A percentile compares a stretch with the other conserved stretches of the same genome.
These are phyloP conservation scores for Alosa sapidissima DNA, from an alignment of 2,797 vertebrate genomes.

Conservation along the genomic window DNA sequence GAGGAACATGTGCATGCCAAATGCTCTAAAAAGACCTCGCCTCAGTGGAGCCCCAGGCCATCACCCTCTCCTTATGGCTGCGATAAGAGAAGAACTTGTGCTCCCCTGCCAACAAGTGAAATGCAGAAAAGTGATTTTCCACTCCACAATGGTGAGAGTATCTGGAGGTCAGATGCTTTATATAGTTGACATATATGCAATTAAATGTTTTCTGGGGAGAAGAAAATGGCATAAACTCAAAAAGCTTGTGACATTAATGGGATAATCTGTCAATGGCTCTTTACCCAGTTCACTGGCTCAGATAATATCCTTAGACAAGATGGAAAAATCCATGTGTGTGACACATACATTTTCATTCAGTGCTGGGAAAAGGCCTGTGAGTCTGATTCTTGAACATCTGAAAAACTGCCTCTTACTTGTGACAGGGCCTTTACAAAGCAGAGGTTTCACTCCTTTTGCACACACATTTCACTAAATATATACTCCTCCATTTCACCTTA, in stretches of 20 bases:
- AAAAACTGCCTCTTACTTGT: neutral
- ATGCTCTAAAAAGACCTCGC: slow-evolving; percentile 7
- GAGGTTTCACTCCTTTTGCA: slow-evolving; percentile 36
- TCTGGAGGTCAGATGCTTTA: neutral
- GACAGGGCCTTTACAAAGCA: slow-evolving; percentile 6
- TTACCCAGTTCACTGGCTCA: slow-evolving; percentile 11
- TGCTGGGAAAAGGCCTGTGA: neutral
- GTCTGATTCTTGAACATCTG: neutral
- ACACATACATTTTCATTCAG: neutral
- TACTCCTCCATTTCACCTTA: too few species aligned
- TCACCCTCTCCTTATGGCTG: slow-evolving; percentile 4
- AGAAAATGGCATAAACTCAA: neutral
- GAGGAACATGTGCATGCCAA: slow-evolving; percentile 10
- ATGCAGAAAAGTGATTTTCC: slow-evolving; percentile 18
- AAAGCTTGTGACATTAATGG: slow-evolving; percentile 21
- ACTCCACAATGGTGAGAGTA: neutral
- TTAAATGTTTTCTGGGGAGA: neutral
- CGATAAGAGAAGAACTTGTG: neutral
- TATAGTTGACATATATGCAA: slow-evolving; percentile 18
- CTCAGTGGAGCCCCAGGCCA: neutral
- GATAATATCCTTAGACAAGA: neutral
- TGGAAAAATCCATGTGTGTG: slow-evolving; percentile 12
- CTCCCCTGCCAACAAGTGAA: slow-evolving; percentile 14
- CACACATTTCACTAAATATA: neutral
- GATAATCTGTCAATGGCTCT: slow-evolving; percentile 1